Percentiles rank a stretch among this genome's conserved stretches.
phyloP scores from a whole-genome alignment of 2,113 vertebrate genomes.

The Gyps fulvus region DNA sequence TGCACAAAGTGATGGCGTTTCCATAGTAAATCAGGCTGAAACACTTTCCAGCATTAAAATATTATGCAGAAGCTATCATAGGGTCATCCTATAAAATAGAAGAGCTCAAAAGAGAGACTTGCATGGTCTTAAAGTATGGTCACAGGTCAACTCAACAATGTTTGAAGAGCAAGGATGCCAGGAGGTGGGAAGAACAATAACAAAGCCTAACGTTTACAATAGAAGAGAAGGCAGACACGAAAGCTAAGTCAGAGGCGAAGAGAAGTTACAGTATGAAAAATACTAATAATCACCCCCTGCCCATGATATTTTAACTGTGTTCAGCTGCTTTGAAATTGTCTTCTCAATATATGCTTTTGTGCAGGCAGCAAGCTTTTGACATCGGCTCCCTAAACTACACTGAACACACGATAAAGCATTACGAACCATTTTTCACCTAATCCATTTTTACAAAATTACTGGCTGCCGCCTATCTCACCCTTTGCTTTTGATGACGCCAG shows the following conservation, averaged over 20 bases:
- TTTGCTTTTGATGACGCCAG: neutral
- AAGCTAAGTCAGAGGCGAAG: neutral
- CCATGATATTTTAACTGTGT: neutral
- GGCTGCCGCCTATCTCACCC: neutral
- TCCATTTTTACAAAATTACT: neutral
- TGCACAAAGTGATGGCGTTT: neutral
- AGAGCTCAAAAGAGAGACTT: neutral
- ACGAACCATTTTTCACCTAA: neutral
- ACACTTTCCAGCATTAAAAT: neutral
- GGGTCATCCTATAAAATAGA: neutral
- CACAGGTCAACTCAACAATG: neutral
- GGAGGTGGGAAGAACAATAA: neutral
- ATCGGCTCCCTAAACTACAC: neutral
- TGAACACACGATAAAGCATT: neutral
- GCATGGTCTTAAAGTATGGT: neutral
- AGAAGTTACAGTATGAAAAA: neutral
- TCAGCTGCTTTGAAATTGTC: neutral
- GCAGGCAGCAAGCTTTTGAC: neutral
- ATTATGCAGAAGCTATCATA: neutral
- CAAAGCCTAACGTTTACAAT: neutral
- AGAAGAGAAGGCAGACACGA: neutral
- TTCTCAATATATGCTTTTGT: neutral
- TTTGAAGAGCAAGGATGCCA: neutral
- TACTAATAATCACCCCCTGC: neutral
- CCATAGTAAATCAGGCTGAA: neutral